Conservation (phyloP, 1,140 invertebrate species). For the Lepidurus packardi region DNA sequence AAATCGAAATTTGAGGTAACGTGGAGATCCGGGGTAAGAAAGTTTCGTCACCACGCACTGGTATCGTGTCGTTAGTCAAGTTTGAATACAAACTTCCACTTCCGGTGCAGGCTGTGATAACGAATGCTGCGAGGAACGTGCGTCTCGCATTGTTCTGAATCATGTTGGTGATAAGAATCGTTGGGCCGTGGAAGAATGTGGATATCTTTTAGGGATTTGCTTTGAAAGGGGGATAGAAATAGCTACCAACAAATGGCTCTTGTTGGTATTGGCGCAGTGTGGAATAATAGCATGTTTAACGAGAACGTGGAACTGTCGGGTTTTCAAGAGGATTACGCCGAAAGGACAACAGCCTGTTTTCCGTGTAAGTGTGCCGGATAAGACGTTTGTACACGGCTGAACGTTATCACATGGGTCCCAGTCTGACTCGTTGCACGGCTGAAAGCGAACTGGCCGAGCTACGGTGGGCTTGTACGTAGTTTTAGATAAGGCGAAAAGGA, state of each 20-base stretch:
- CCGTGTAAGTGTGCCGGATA: not conserved
- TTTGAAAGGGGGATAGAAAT: not conserved
- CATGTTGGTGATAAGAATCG: not conserved
- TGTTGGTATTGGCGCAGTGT: conserved; percentile 9
- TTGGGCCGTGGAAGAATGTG: not conserved
- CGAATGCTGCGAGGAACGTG: not conserved
- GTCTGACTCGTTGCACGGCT: not conserved
- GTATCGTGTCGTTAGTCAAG: not conserved
- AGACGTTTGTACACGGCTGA: not conserved
- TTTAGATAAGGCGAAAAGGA: not conserved
- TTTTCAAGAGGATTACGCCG: not conserved
- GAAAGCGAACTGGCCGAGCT: not conserved
- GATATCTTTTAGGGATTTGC: not conserved
- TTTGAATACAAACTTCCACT: conserved; percentile 3
- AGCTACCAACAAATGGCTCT: not conserved
- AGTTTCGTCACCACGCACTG: not conserved
- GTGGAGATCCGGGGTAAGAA: not conserved
- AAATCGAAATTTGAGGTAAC: not conserved
- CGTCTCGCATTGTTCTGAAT: not conserved
- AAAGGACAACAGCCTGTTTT: not conserved
- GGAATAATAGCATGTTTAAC: conserved; percentile 10
- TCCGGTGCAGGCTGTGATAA: not conserved
- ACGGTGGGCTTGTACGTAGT: not conserved
- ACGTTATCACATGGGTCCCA: not conserved
- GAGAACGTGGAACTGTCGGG: not conserved